A percentile compares a stretch with the other conserved stretches of the same genome.
phyloP scores from a whole-genome alignment of 2,797 vertebrate genomes.

The Sebastes melanostomus region DNA sequence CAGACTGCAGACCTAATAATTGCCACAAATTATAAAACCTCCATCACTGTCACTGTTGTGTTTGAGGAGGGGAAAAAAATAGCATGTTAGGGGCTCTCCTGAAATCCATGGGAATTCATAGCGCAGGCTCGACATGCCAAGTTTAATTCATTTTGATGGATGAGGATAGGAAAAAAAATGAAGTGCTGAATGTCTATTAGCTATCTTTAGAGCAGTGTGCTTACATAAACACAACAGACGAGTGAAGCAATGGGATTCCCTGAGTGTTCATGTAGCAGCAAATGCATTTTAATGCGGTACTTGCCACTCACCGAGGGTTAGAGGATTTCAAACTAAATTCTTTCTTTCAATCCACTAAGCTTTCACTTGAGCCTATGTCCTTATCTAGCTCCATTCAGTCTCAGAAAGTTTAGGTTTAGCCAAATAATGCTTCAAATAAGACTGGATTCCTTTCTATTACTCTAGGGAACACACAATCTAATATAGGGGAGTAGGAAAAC shows the following conservation, averaged over 20 bases:
- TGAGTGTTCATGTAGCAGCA: conserved; percentile 58
- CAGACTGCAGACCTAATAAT: conserved; percentile 76
- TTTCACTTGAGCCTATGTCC: conserved; percentile 46
- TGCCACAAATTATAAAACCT: conserved; percentile 77
- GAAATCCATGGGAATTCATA: conserved; percentile 76
- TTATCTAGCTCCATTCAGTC: conserved; percentile 40
- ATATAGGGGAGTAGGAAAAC: not conserved
- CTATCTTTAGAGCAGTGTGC: conserved; percentile 76
- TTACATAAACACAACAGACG: conserved; percentile 72
- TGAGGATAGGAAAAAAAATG: conserved; percentile 70
- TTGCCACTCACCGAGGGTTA: conserved; percentile 45
- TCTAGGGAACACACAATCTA: not conserved
- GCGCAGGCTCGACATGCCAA: conserved; percentile 69
- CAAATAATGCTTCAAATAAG: conserved; percentile 23
- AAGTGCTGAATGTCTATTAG: conserved; percentile 76
- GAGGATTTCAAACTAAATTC: conserved; percentile 54
- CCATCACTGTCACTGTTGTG: conserved; percentile 77
- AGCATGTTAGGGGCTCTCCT: conserved; percentile 67
- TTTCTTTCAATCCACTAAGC: conserved; percentile 57
- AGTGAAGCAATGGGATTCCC: conserved; percentile 64
- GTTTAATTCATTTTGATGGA: conserved; percentile 83
- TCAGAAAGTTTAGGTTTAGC: conserved; percentile 27
- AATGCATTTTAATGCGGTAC: conserved; percentile 61
- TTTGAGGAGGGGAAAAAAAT: conserved; percentile 46
- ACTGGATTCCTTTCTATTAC: not conserved